Evolutionary conservation across 2,113 vertebrate species (phyloP), one percentile per base, ranked within the genome.

Genomic region (Ammodramus savannarum): DNA sequence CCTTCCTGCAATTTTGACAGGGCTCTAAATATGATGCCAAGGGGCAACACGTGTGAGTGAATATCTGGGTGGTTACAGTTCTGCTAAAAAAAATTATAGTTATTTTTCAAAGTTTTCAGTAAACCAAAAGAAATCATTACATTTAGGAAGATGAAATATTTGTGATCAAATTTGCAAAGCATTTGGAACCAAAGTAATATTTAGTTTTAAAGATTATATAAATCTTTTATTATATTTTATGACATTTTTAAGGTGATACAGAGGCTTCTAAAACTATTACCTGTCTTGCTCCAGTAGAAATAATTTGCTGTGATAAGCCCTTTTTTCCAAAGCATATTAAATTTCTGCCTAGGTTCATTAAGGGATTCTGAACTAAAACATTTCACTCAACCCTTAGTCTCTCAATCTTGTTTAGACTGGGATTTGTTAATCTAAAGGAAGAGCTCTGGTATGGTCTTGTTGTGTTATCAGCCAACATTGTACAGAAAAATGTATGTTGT

Each of bases 401-500:
- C 41, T 89, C 43, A 67, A 4, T 95, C 31, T 87, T 82, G 43
- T 87, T 91, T 82, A 78, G 66, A 52, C 66, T 62, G 71, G 61
- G 39, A 36, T 65, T 82, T 87, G 14, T 85, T 90, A 82, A 65
- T 34, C n/a, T 61, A 75, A 46, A 15, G 26, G 43, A 89, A 79
- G 10, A 87, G 5, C 17, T 13, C 15, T 79, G 29, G 5, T 68
- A 29, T 54, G 72, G 74, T 68, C 71, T 38, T 89, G 26, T 81
- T 57, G 32, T 38, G 36, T 65, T 61, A 48, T 49, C 85, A 83
- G 71, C 63, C 73, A 94, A 90, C 11, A 79, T 10, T 8, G 1
- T 69, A 65, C 69, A 46, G 71, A 94, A 94, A 95, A 97, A 95
- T 85, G 62, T 16, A 41, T 41, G 36, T 8, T 90, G 54, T 91